A percentile compares a stretch with the other conserved stretches of the same genome.
phyloP scores from a whole-genome alignment of 2,113 vertebrate species.

The Potamarius usumacintae region DNA sequence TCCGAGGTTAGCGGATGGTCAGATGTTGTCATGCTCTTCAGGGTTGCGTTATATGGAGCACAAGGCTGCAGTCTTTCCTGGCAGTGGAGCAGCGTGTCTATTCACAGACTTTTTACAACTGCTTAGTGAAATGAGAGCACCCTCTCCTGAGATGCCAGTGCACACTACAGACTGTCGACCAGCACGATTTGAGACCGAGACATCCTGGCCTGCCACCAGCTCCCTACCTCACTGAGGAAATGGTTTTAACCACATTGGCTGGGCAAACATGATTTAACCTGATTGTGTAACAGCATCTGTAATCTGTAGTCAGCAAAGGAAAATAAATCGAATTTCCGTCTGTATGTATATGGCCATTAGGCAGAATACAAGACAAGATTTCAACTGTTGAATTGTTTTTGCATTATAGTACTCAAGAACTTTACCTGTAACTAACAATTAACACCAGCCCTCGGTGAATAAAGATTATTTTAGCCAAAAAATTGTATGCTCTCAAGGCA shows the following conservation, averaged over 20 bases:
- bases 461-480: background rate
- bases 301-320: conserved; percentile 16
- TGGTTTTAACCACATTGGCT: conserved; percentile 37
- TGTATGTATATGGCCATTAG: background rate
- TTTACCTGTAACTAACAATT: background rate
- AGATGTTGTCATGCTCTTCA: conserved; percentile 22
- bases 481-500: background rate
- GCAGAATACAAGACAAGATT: background rate
- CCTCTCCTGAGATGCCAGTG: conserved; percentile 60
- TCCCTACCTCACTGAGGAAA: conserved; percentile 15
- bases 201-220: conserved; percentile 14
- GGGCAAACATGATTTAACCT: conserved; percentile 44
- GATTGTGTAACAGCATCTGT: conserved; percentile 14
- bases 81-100: conserved; percentile 70
- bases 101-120: conserved; percentile 73
- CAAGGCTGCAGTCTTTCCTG: conserved; percentile 51
- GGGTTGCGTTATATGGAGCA: conserved; percentile 26
- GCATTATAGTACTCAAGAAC: background rate
- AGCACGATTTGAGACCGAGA: background rate
- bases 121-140: conserved; percentile 70
- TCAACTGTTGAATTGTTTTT: background rate
- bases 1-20: conserved; percentile 22
- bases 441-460: background rate
- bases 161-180: conserved; percentile 8
- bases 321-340: conserved; percentile 27